These are phyloP conservation scores for Falco berigora DNA, from an alignment of 2,797 vertebrate genomes.

Conservation along the genomic window DNA sequence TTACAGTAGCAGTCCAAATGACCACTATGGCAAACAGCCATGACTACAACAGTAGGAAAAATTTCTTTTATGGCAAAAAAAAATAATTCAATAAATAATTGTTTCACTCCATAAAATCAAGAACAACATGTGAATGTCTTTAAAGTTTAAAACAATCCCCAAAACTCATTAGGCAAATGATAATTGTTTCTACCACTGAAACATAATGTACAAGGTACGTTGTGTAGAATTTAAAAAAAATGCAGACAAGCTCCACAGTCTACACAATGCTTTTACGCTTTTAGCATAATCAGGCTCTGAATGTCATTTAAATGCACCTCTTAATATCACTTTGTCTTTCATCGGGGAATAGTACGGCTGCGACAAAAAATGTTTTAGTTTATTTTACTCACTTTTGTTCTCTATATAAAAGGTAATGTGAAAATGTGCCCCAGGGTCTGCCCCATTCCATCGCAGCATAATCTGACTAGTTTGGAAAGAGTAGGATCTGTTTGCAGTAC, in stretches of 20 bases:
- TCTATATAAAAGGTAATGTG: conserved; percentile 53
- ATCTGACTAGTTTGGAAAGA: background rate
- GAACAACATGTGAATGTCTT: background rate
- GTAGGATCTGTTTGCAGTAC: conserved; percentile 60
- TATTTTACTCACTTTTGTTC: conserved; percentile 68
- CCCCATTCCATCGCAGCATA: background rate
- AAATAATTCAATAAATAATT: conserved; percentile 17
- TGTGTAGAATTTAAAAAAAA: conserved; percentile 40
- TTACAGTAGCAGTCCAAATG: background rate
- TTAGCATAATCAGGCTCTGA: conserved; percentile 54
- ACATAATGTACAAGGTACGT: background rate
- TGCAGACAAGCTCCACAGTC: background rate
- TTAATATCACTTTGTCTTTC: conserved; percentile 64
- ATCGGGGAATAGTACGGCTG: background rate
- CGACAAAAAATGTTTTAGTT: conserved; percentile 14
- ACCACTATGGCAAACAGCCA: conserved; percentile 21
- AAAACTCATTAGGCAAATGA: background rate
- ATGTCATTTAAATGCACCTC: conserved; percentile 58
- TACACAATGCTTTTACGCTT: background rate
- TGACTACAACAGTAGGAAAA: background rate
- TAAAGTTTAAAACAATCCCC: conserved; percentile 4
- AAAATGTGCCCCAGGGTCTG: conserved; percentile 56
- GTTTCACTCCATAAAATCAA: conserved; percentile 1
- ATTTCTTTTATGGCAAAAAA: background rate
- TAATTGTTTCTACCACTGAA: conserved; percentile 2